Evolutionary conservation across 2,113 vertebrate genomes (phyloP), one percentile per base, ranked within the genome.

Genomic region (Daphoenositta chrysoptera): DNA sequence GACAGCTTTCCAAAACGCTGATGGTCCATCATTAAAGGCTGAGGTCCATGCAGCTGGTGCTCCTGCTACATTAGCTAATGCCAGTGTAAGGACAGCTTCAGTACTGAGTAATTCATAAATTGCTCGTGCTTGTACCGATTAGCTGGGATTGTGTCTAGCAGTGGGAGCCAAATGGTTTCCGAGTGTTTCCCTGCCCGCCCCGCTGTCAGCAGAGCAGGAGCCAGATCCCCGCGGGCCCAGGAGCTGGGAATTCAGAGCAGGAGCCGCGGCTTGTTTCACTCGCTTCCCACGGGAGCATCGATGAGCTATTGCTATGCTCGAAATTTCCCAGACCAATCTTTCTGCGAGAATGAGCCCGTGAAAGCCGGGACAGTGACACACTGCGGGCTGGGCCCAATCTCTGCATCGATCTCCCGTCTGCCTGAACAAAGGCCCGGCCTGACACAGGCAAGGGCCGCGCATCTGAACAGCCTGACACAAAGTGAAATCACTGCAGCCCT

Each of bases 381-480:
- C 73, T 33, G 65, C 13, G 24, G 87, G 81, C 86, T 48, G 30
- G 20, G 65, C 79, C 90, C 81, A 20, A 73, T 87, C 86, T 90
- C 27, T 9, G 3, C 18, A 93, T 97, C 60, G 5, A 96, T 96
- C 95, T 95, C 75, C 68, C 60, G 90, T 88, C 88, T 96, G 64
- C 20, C 15, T 5, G 90, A 88, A 96, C 88, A 94, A 97, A 97
- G 54, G 65, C 60, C 33, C 66, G 13, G 83, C 21, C 94, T 92
- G 66, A 9, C 78, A 26, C 70, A 88, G 93, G 53, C 88, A 91
- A 96, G 88, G 88, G 94, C 93, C 94, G 89, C 60, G 14, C 83
- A 11, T 45, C 65, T 81, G 90, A 94, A 82, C 31, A 51, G 65
- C 75, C 81, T 96, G 95, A 91, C 92, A 88, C 61, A 8, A 48